These are phyloP conservation scores for Leucania comma DNA, from an alignment of 2,888 invertebrate genomes.

Conservation along the genomic window DNA sequence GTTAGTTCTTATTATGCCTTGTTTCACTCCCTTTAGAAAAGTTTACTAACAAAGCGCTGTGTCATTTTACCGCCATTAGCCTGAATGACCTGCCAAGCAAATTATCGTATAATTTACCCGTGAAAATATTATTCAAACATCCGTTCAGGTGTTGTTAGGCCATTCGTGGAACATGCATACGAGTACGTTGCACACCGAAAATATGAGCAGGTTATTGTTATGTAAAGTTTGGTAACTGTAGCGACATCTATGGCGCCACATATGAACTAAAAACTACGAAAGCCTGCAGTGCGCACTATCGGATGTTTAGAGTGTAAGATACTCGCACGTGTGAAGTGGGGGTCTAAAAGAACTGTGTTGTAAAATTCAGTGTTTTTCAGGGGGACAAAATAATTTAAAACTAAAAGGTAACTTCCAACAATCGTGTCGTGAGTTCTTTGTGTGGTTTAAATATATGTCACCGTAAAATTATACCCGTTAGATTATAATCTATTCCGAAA, in stretches of 20 bases:
- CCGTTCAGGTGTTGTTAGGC: constrained; percentile 20
- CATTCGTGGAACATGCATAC: constrained; percentile 4
- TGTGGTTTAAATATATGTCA: too few relatives aligned
- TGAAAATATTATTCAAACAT: constrained; percentile 36
- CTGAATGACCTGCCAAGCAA: constrained; percentile 15
- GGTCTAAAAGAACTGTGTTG: too few relatives aligned
- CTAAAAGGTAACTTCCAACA: too few relatives aligned
- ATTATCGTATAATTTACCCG: constrained; percentile 27
- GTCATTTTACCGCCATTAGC: constrained; percentile 23
- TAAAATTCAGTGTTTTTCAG: too few relatives aligned
- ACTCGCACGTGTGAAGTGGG: too few relatives aligned
- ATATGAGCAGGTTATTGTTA: constrained; percentile 2
- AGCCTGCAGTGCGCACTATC: too few relatives aligned
- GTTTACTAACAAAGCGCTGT: constrained; percentile 19
- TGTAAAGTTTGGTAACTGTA: neutral
- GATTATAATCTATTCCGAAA: too few relatives aligned
- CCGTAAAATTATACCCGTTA: too few relatives aligned
- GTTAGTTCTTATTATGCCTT: neutral
- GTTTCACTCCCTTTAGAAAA: constrained; percentile 5
- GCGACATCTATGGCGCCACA: neutral
- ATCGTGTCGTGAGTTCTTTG: too few relatives aligned
- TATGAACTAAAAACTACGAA: neutral
- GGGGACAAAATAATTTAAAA: too few relatives aligned
- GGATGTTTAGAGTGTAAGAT: too few relatives aligned
- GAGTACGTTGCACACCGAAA: constrained; percentile 17